Base-by-base conservation (phyloP, 1,140 invertebrate species). In the Nasonia vitripennis region DNA sequence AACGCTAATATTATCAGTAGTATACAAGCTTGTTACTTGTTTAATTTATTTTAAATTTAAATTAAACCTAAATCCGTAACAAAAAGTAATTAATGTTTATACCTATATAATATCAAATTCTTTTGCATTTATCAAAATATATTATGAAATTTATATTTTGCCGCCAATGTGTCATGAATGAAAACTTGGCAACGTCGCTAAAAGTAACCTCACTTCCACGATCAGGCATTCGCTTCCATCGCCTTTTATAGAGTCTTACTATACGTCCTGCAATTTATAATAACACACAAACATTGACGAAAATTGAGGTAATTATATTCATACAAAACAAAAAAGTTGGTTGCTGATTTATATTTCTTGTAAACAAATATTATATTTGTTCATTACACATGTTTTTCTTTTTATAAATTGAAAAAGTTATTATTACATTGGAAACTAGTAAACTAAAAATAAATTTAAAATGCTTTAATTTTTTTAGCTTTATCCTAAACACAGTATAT, bases 131-230 rank as follows among this genome's bases (percentile, higher is more conserved):
- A 0, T 62, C 11, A 55, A 55, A 55, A 55, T 20, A 62, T 20
- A 6, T 20, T 62, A 75, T 75, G n/a, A 45, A 75, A 75, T 75
- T 45, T 23, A 55, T 31, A 48, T 48, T 48, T 51, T 17, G 27
- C 17, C 68, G 68, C 68, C 68, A 71, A 71, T 68, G 20, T 68
- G 68, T 31, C 23, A 71, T 6, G 68, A 71, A 71, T 14, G 68
- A 71, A 34, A 71, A 71, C 31, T 31, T 78, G 82, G 67, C 82
- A 84, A 84, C 82, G 7, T 70, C 48, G 82, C 62, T 45, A 12
- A 27, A 27, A 34, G 48, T 84, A 67, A 84, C 62, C 75, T 83
- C 48, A 78, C 45, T 78, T 27, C 48, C 10, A 17, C 34, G 7
- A n/a, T 48, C 9, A 27, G n/a, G 9, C 75, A 45, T 62, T 62